Percentiles rank a stretch among this genome's conserved stretches.
Evolutionary conservation across 2,113 vertebrate genomes (phyloP).

Genomic region (Verasper variegatus): DNA sequence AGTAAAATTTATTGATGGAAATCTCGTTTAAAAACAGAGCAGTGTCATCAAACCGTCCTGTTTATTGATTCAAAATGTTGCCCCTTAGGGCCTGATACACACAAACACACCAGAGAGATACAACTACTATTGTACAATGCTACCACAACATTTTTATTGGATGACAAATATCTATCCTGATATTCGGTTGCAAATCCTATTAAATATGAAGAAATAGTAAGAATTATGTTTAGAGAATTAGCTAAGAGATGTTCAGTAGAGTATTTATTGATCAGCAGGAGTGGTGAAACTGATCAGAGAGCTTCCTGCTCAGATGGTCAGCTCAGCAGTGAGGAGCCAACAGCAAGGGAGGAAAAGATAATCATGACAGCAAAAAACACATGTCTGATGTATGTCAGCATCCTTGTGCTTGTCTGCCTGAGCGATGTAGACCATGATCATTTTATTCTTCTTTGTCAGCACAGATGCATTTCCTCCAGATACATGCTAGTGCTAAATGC

Average conservation of each 20-base stretch:
- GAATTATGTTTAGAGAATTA: background rate
- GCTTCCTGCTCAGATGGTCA: slow-evolving; percentile 48
- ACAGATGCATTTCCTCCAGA: background rate
- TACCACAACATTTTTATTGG: background rate
- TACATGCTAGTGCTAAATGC: slow-evolving; percentile 5
- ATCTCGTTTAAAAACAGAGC: no score
- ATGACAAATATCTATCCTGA: background rate
- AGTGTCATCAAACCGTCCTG: background rate
- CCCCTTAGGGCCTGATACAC: background rate
- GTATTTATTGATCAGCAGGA: slow-evolving; percentile 43
- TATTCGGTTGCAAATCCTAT: no score
- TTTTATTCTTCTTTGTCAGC: background rate
- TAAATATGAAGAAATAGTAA: background rate
- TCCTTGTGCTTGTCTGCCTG: background rate
- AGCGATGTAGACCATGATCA: background rate
- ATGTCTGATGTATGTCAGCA: background rate
- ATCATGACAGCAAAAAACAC: background rate
- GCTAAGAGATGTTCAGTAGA: background rate
- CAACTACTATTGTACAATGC: background rate
- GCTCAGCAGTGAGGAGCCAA: slow-evolving; percentile 21
- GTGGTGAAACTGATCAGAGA: slow-evolving; percentile 29
- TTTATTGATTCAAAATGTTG: background rate
- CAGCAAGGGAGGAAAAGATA: slow-evolving; percentile 12
- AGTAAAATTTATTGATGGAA: background rate
- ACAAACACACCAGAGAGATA: background rate